Conservation (phyloP, 2,888 invertebrate species). For the Dolomedes plantarius region DNA sequence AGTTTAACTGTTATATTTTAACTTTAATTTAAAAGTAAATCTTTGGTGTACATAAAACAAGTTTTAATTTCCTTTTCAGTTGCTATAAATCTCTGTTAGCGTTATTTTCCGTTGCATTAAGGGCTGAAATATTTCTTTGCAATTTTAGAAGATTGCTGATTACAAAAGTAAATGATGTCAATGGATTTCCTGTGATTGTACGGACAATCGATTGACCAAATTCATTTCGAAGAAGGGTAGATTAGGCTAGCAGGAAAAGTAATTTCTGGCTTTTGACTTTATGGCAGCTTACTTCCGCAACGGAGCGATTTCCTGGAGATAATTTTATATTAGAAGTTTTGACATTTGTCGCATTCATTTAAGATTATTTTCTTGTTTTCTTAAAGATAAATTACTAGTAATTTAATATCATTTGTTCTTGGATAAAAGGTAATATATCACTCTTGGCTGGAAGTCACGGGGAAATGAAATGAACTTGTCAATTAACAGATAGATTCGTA, state of each 20-base stretch:
- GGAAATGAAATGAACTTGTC: background rate
- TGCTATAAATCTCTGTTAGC: too few relatives aligned
- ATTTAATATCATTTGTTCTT: background rate
- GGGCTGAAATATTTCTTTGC: background rate
- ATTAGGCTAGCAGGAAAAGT: background rate
- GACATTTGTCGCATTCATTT: conserved; percentile 2
- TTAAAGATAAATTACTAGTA: background rate
- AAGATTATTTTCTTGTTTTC: background rate
- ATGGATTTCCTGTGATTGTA: conserved; percentile 10
- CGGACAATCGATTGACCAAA: conserved; percentile 11
- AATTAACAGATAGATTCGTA: background rate
- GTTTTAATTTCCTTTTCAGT: too few relatives aligned
- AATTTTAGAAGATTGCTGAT: conserved; percentile 13
- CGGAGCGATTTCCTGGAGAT: conserved; percentile 1
- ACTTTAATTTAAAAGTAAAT: too few relatives aligned
- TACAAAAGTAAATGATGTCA: conserved; percentile 6
- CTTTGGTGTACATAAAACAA: too few relatives aligned
- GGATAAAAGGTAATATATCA: background rate
- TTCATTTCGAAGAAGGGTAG: background rate
- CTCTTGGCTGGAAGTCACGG: background rate
- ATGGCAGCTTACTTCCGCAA: conserved; percentile 8
- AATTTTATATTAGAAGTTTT: background rate
- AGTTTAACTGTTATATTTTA: too few relatives aligned
- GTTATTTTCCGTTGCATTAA: too few relatives aligned
- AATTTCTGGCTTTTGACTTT: conserved; percentile 6